Base-by-base conservation (phyloP, 2,888 invertebrate species). In the Thumatha senex region DNA sequence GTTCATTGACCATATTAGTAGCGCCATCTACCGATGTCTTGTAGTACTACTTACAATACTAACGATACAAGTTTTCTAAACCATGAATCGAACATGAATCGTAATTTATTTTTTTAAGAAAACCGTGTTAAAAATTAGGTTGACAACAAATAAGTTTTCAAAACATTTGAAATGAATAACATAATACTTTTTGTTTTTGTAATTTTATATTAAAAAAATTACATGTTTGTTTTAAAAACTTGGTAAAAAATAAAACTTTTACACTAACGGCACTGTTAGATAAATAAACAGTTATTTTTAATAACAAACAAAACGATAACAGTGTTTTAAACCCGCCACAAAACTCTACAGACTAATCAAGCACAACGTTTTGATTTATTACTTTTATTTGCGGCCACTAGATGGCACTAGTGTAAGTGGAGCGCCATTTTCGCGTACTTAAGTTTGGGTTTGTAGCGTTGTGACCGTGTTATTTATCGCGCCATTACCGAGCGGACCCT, bases 401-500 rank as follows among this genome's bases (percentile, higher is more conserved):
- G 87, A 83, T 88, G 86, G 81, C 83, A 76, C 47, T 80, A 71
- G 74, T 66, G 77, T 87, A 85, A 86, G 85, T 84, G 84, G 80
- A 75, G 76, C 75, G 76, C 81, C 83, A 82, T 84, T 85, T 80
- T 82, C 79, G 80, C 74, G 80, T 83, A 83, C 84, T 85, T 85
- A 76, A 67, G 65, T 71, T 71, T 68, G 63, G 69, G 70, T 24
- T 24, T 64, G 67, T 70, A 70, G 64, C 67, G 64, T 70, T 80
- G 83, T 87, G 85, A 84, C 89, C 86, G 81, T 73, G 82, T 89
- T 91, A 92, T 92, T 92, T 92, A 92, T 92, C 87, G 90, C 86
- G 70, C 92, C 92, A 92, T 92, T 92, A 92, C 85, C 74, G 84
- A 80, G 76, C 76, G 74, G 79, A 71, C 81, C 86, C 80, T 85